Conservation (phyloP, 2,888 invertebrate genomes). For the Pristionchus maxplancki region DNA sequence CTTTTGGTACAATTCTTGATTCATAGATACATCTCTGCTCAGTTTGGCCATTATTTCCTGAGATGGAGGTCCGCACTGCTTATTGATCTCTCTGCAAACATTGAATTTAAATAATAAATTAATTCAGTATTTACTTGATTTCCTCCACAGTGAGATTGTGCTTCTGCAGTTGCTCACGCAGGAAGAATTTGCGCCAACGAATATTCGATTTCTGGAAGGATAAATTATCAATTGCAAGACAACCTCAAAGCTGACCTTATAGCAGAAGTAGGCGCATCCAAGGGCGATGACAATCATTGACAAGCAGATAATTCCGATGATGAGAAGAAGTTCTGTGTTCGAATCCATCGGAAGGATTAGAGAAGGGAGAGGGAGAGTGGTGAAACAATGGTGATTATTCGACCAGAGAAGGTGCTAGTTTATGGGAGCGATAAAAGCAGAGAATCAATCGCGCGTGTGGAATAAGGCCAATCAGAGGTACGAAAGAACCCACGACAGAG, state of each 20-base stretch:
- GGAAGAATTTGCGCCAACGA: slow-evolving; percentile 53
- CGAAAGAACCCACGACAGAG: background rate
- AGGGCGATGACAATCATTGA: slow-evolving; percentile 55
- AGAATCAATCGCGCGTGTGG: background rate
- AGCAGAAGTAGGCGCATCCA: slow-evolving; percentile 48
- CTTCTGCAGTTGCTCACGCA: slow-evolving; percentile 47
- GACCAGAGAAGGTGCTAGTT: slow-evolving; percentile 32
- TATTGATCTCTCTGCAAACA: background rate
- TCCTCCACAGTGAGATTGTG: slow-evolving; percentile 36
- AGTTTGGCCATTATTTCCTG: background rate
- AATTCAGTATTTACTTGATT: background rate
- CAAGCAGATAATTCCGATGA: slow-evolving; percentile 63
- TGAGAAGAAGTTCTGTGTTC: slow-evolving; percentile 59
- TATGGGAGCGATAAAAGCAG: slow-evolving; percentile 30
- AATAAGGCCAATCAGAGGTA: background rate
- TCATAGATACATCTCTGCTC: background rate
- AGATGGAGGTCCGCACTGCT: background rate
- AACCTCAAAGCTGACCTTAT: slow-evolving; percentile 7
- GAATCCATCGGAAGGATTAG: slow-evolving; percentile 24
- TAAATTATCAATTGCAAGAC: background rate
- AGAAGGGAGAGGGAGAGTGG: background rate
- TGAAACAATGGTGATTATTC: slow-evolving; percentile 23
- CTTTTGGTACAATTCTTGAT: background rate
- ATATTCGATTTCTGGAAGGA: slow-evolving; percentile 50
- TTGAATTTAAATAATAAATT: background rate